These are phyloP conservation scores for Aspidiotus destructor DNA, from an alignment of 2,888 invertebrate species.

Conservation along the genomic window DNA sequence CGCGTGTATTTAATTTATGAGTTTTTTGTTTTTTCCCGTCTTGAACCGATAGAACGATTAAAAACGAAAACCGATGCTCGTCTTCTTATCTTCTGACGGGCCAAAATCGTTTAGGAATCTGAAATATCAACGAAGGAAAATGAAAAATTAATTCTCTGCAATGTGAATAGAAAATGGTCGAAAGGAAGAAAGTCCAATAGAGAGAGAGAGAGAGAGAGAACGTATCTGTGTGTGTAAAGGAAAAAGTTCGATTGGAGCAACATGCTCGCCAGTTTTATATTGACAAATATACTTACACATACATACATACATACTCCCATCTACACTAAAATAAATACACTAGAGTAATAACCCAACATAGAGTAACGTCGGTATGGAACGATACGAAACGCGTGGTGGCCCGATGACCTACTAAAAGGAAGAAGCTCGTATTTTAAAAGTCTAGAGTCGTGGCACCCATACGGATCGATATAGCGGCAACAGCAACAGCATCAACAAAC, in stretches of 20 bases:
- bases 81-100: too few species aligned
- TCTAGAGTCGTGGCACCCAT: constrained; percentile 26
- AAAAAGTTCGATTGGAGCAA: constrained; percentile 11
- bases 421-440: constrained; percentile 29
- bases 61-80: too few species aligned
- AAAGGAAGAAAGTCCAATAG: background rate
- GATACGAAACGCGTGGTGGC: constrained; percentile 23
- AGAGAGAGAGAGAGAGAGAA: background rate
- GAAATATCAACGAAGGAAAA: too few species aligned
- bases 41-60: too few species aligned
- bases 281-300: too few species aligned
- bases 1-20: too few species aligned
- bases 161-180: background rate
- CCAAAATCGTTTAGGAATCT: too few species aligned
- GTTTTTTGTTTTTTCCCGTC: too few species aligned
- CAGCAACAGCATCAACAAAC: constrained; percentile 24
- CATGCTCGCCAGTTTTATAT: too few species aligned
- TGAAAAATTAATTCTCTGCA: background rate
- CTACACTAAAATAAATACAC: too few species aligned
- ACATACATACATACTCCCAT: too few species aligned
- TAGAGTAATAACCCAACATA: background rate
- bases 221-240: background rate
- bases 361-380: background rate
- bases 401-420: constrained; percentile 30
- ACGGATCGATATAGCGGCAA: constrained; percentile 29